Base-by-base conservation (phyloP, 2,113 vertebrate genomes). In the Gymnobelideus leadbeateri region DNA sequence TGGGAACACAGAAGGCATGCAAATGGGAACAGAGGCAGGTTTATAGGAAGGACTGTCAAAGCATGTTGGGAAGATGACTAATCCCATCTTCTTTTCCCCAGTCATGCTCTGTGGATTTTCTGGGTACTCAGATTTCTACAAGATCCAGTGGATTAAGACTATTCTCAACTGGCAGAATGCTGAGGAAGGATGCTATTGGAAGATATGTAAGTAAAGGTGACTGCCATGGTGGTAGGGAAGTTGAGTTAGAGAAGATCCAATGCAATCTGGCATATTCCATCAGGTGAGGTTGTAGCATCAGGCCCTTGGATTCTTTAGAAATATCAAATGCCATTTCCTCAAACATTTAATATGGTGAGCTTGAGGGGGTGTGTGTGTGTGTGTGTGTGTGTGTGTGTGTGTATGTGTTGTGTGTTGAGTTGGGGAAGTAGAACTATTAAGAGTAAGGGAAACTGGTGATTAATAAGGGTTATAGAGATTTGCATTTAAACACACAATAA, bases 71-170 rank as follows among this genome's bases (percentile, higher is more conserved):
- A 91, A 31, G 12, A 16, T 7, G 1, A 37, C 12, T 8, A 50
- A 89, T 47, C 6, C n/a, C n/a, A 94, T 91, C 91, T 93, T 24
- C 91, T 97, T 95, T 91, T 57, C 95, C 90, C 55, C 96, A 99
- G 99, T 99, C 96, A 98, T 99, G 93, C 97, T 99, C 51, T 99
- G 99, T 90, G 99, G 99, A 50, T 57, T 99, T 96, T 95, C 97
- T 0, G 99, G 99, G 91, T 99, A 99, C 98, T 99, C 98, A 0
- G 99, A 99, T 96, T 99, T 99, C 98, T 99, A 99, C 98, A 98
- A 99, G 97, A 68, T 68, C 92, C 97, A 37, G 1, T 3, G 98
- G 91, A 0, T 99, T 99, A 96, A 98, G 96, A 98, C 98, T 93
- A 98, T 99, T 92, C 97, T 99, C 93, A 49, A 94, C 25, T 98